phyloP scores from a whole-genome alignment of 2,888 invertebrate genomes.

The Amphipoea lucens region DNA sequence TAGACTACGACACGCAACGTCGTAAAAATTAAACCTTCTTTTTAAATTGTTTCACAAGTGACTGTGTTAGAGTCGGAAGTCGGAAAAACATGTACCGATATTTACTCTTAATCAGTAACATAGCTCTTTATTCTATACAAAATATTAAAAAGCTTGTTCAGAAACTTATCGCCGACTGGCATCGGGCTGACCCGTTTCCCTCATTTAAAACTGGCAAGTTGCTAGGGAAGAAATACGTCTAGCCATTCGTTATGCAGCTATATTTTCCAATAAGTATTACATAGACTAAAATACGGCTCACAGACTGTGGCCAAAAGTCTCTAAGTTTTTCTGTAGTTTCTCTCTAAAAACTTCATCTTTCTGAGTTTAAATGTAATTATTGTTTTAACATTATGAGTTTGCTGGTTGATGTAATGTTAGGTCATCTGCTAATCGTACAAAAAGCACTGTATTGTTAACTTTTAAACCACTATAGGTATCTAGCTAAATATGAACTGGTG shows the following conservation, averaged over 20 bases:
- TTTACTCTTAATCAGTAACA: not conserved
- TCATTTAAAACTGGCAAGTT: conserved; percentile 35
- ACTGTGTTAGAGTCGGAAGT: not conserved
- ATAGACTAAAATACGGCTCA: not conserved
- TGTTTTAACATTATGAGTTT: not conserved
- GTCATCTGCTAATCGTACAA: no score
- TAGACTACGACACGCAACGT: not conserved
- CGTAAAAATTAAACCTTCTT: not conserved
- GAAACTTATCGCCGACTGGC: conserved; percentile 11
- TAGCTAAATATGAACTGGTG: not conserved
- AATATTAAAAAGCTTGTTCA: conserved; percentile 6
- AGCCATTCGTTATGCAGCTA: not conserved
- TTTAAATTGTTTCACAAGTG: not conserved
- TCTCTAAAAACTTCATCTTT: not conserved
- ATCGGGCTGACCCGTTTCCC: conserved; percentile 29
- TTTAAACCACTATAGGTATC: no score
- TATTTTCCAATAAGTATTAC: conserved; percentile 6
- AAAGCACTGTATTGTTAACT: no score
- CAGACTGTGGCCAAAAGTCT: not conserved
- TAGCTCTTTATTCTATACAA: not conserved
- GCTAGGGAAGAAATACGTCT: conserved; percentile 15
- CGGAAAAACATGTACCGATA: not conserved
- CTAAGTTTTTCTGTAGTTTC: not conserved
- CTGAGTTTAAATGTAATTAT: not conserved
- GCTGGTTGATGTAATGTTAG: no score